Base-by-base conservation (phyloP, 1,140 invertebrate species). In the Euglossa dilemma region DNA sequence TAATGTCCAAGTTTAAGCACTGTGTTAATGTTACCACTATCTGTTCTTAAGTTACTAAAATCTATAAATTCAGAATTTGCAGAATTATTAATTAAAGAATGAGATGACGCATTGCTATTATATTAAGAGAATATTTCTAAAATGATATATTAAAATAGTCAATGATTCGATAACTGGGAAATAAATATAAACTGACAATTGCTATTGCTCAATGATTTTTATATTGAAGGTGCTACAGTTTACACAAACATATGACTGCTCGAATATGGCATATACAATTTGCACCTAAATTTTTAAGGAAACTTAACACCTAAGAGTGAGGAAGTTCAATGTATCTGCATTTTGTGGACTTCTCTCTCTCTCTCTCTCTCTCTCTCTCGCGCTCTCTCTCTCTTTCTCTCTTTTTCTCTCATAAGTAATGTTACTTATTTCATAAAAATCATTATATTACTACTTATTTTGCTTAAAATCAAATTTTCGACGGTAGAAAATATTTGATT, bases 251-350 rank as follows among this genome's bases (percentile, higher is more conserved):
- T 50, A 56, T 70, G 45, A 50, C 16, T 64, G 67, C 67, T 50
- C n/a, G 18, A 23, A 28, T 70, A 50, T 70, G 45, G 45, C 69
- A 71, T 52, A 28, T 71, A 52, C 36, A 66, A 70, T 70, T 50
- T 71, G 47, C 69, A 71, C 25, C 47, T 71, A 71, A 71, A 52
- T 71, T 52, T 71, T 71, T 71, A 71, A 71, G 9, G n/a, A 71
- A 71, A 71, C 47, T 52, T 73, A 73, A 56, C 14, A 43, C 7
- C 52, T 73, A 56, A 73, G 14, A 73, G 20, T 57, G 20, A 72
- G 25, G 50, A 73, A 73, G 14, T 50, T 36, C 9, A 57, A 16
- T 57, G 20, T 73, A 73, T 56, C 28, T 56, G 28, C 23, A 9
- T 72, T 36, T 23, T n/a, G 57, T n/a, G 28, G 23, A 73, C 43